Evolutionary conservation across 1,140 invertebrate genomes (phyloP), one percentile per base, ranked within the genome.

Genomic region (Drosophila asahinai): DNA sequence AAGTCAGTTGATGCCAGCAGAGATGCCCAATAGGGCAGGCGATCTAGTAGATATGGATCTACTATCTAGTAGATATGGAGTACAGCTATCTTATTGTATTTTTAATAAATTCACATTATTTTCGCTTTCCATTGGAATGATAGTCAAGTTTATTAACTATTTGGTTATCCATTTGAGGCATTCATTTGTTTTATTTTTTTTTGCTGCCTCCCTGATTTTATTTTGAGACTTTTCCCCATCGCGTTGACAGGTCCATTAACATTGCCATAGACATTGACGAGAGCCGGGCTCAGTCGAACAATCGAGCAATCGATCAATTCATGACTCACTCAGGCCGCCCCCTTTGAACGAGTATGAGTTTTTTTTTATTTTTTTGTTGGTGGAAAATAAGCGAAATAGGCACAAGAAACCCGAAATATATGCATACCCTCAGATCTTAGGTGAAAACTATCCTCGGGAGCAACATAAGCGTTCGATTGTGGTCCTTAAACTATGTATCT

Each of bases 201-300:
- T 49, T 49, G 8, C 27, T 60, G 15, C 25, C 9, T 14, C 17
- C 17, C 22, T 14, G 9, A 45, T 14, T n/a, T 19, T 38, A 12
- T 19, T 17, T 12, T 11, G 33, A 40, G 9, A 22, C 17, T 43
- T 64, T 64, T 40, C 7, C n/a, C 38, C 33, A 68, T 63, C n/a
- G n/a, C n/a, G n/a, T n/a, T n/a, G n/a, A n/a, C n/a, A n/a, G n/a
- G n/a, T n/a, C n/a, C n/a, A n/a, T n/a, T 68, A 68, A 68, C 66
- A 68, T 68, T 68, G 66, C 59, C 65, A 68, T 64, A 68, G 66
- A 68, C 66, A 68, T 68, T 68, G 66, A 64, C 66, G 22, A 62
- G 58, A 68, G 59, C 58, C 17, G 14, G 27, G 45, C 58, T 63
- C 25, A 51, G 9, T 51, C 47, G 59, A 64, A 63, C 66, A 51